Base-by-base conservation (phyloP, 1,140 invertebrate species). In the Euglossa dilemma region DNA sequence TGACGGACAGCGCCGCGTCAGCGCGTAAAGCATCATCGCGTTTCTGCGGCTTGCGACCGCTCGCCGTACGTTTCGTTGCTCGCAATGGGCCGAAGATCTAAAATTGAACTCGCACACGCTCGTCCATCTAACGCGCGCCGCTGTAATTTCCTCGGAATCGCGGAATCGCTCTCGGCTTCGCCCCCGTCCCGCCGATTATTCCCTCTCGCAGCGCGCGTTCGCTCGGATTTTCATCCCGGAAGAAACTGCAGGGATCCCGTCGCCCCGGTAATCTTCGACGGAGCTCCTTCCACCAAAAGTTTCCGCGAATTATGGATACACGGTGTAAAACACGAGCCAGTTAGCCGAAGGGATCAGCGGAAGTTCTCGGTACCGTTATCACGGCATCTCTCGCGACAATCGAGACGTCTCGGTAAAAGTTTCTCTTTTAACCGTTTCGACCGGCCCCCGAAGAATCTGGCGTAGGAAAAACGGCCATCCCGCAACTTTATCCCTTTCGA, bases 1-100 rank as follows among this genome's bases (percentile, higher is more conserved):
- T 93, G 93, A 93, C 92, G 89, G 91, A 92, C 92, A 93, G 76
- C 85, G 85, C 76, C 85, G 87, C 91, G 89, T 92, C 90, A 92
- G 84, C 91, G 86, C 89, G 91, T 92, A 91, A 91, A 93, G 87
- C 84, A 83, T 89, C 85, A 86, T 90, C 87, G 80, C 80, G 74
- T 80, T 88, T 85, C 84, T 89, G 80, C 73, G 87, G 87, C 77
- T 74, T 59, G 79, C 76, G 72, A 73, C 43, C 75, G 77, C 70
- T 47, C 36, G 73, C 67, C 74, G 76, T 70, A 79, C 76, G 66
- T 88, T 81, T 69, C 72, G 80, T 43, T 63, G 70, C 56, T 63
- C 75, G 78, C 80, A 73, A 73, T 64, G 36, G n/a, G n/a, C 56
- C 56, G 52, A 59, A 61, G 57, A 84, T 74, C 72, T 45, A 28